These are phyloP conservation scores for Hydrolagus affinis DNA, from an alignment of 2,113 vertebrate genomes.

Conservation along the genomic window DNA sequence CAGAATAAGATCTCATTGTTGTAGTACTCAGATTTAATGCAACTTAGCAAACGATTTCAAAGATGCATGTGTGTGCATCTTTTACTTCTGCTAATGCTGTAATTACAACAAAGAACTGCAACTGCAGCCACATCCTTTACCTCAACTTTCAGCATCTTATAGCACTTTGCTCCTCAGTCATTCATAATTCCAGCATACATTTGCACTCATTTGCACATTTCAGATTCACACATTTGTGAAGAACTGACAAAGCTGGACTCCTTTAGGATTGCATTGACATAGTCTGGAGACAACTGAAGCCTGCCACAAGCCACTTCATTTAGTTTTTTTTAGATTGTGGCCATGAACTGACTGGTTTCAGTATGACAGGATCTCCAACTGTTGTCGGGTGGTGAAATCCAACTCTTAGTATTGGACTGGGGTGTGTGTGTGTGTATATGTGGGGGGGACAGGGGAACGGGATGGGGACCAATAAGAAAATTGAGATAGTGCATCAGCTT, in stretches of 20 bases:
- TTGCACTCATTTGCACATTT: background rate
- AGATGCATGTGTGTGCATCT: background rate
- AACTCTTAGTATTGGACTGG: too few species aligned
- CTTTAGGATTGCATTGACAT: too few species aligned
- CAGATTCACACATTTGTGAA: background rate
- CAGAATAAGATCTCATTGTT: background rate
- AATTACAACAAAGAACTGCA: background rate
- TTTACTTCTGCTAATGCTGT: conserved; percentile 23
- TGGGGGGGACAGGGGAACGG: too few species aligned
- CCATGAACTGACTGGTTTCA: too few species aligned
- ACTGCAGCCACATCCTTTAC: conserved; percentile 2
- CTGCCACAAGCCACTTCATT: background rate
- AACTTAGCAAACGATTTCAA: background rate
- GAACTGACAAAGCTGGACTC: too few species aligned
- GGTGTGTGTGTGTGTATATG: too few species aligned
- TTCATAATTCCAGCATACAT: background rate
- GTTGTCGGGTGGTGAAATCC: too few species aligned
- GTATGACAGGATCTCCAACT: too few species aligned
- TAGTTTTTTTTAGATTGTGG: too few species aligned
- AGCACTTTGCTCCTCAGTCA: background rate
- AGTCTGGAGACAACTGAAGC: background rate
- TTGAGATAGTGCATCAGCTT: too few species aligned
- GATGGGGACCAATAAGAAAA: too few species aligned
- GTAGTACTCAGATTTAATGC: background rate
- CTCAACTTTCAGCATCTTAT: background rate